Evolutionary conservation across 1,140 invertebrate species (phyloP), one percentile per base, ranked within the genome.

Genomic region (Scaptomyza pallida): DNA sequence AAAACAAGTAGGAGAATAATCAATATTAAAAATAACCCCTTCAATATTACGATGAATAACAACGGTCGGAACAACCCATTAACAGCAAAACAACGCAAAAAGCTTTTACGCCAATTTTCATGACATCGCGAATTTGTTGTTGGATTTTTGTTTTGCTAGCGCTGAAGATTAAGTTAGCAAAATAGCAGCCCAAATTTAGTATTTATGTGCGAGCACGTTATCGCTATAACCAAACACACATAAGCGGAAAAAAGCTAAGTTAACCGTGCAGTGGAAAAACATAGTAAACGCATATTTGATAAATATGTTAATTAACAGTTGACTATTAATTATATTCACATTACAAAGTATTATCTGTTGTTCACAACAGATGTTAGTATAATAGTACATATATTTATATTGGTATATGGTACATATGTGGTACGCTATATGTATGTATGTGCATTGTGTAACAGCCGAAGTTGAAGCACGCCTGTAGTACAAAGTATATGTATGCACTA

Each of bases 291-390:
- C 78, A 72, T 86, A 78, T 88, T 86, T 86, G 82, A 86, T 86
- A 78, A 86, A 86, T 78, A 81, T 86, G 78, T 88, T 88, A 88
- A 86, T 86, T 86, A 86, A 86, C 78, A 82, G 67, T 86, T 88
- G 78, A 60, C 75, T 75, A 81, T 86, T 86, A 86, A 86, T 86
- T 86, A 86, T 82, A 88, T 86, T 67, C 78, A 78, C 72, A 86
- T 88, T 78, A 86, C 71, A 80, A 60, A 55, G n/a, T 47, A 37
- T 48, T 69, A 40, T 52, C 57, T 62, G 45, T 61, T 61, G 19
- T 50, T 47, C 10, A 33, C 17, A 35, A n/a, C n/a, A n/a, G n/a
- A n/a, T n/a, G n/a, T n/a, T n/a, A n/a, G n/a, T n/a, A n/a, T n/a
- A n/a, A n/a, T n/a, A n/a, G n/a, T n/a, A n/a, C n/a, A n/a, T n/a